Conservation (phyloP, 2,888 invertebrate species). For the Pinctada fucata region DNA sequence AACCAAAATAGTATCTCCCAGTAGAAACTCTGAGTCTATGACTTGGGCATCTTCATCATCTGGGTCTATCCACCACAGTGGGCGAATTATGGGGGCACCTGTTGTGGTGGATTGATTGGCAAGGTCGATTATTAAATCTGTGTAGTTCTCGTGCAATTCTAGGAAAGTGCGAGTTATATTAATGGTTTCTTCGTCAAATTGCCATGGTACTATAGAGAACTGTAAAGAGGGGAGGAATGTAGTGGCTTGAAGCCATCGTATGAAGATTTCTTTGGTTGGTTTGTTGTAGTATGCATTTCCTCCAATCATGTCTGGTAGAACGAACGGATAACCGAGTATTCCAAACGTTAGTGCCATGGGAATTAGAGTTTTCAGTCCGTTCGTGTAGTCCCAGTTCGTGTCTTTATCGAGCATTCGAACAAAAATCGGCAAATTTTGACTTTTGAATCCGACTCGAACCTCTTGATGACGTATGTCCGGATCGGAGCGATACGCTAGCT, state of each 20-base stretch:
- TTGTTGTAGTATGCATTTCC: slow-evolving; percentile 69
- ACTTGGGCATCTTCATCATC: slow-evolving; percentile 86
- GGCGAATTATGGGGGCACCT: slow-evolving; percentile 89
- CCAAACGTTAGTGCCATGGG: slow-evolving; percentile 83
- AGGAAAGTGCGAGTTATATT: slow-evolving; percentile 57
- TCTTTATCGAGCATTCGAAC: slow-evolving; percentile 87
- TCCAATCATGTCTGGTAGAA: slow-evolving; percentile 91
- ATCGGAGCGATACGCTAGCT: slow-evolving; percentile 62
- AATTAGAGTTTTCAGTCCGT: slow-evolving; percentile 87
- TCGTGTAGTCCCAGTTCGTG: slow-evolving; percentile 89
- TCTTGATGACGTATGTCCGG: slow-evolving; percentile 82
- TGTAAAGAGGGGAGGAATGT: slow-evolving; percentile 94
- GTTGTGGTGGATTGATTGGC: slow-evolving; percentile 60
- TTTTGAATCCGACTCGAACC: slow-evolving; percentile 88
- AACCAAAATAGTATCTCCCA: slow-evolving; percentile 72
- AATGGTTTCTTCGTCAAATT: slow-evolving; percentile 56
- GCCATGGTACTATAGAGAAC: slow-evolving; percentile 83
- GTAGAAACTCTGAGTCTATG: slow-evolving; percentile 83
- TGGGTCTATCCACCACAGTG: slow-evolving; percentile 93
- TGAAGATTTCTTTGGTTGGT: slow-evolving; percentile 79
- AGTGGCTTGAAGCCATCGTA: slow-evolving; percentile 90
- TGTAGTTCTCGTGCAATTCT: slow-evolving; percentile 60
- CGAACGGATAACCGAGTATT: slow-evolving; percentile 85
- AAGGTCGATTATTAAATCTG: slow-evolving; percentile 57
- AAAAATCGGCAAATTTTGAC: slow-evolving; percentile 91